Evolutionary conservation across 2,888 invertebrate genomes (phyloP).

Genomic region (Xestia c-nigrum): DNA sequence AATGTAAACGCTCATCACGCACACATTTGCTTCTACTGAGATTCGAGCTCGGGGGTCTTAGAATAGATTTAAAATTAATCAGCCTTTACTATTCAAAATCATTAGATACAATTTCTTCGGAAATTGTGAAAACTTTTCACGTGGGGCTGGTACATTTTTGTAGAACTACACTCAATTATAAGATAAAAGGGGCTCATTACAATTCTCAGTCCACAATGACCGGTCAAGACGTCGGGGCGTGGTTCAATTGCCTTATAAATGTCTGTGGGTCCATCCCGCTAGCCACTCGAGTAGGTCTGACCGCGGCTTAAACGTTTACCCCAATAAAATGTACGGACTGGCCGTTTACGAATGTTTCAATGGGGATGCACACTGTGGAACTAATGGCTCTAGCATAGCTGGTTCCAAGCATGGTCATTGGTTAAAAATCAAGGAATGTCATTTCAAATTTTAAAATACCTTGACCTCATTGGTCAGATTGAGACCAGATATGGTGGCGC

Average conservation of each 20-base stretch:
- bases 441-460: no score
- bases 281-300: constrained; percentile 42
- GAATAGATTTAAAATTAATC: neutral
- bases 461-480: no score
- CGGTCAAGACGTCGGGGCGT: constrained; percentile 51
- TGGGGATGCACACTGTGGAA: no score
- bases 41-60: no score
- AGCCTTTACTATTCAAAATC: neutral
- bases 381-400: no score
- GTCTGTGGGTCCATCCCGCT: constrained; percentile 56
- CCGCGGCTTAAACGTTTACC: constrained; percentile 39
- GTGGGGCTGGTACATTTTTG: neutral
- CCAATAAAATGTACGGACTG: constrained; percentile 30
- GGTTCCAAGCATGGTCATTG: no score
- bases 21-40: no score
- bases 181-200: constrained; percentile 30
- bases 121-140: neutral
- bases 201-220: constrained; percentile 38
- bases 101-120: neutral
- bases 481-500: no score
- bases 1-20: no score
- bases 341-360: constrained; percentile 1
- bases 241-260: constrained; percentile 65
- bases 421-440: no score
- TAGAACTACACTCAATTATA: constrained; percentile 13